Evolutionary conservation across 2,113 vertebrate species (phyloP), one percentile per base, ranked within the genome.

Genomic region (Salvelinus namaycush): DNA sequence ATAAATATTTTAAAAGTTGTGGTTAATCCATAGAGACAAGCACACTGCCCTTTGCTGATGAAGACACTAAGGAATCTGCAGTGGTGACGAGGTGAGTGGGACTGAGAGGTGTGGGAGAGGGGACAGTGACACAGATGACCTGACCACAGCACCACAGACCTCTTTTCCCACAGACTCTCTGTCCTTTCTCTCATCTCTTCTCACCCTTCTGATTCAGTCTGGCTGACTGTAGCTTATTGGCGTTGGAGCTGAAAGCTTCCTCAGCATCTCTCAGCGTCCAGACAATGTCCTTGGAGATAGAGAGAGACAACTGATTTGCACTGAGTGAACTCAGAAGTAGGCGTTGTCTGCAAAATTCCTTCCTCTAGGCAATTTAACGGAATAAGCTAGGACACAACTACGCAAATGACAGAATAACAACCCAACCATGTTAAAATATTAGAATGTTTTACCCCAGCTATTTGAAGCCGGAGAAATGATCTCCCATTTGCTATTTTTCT

Each of bases 401-500:
- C 5, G n/a, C 5, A 69, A 26, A 39, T 22, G 31, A 51, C 27
- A 73, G 51, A 24, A 34, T n/a, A 29, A 59, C 13, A 72, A 67
- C 62, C 39, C 54, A 31, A 7, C 71, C 29, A 0, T 73, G 62
- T 73, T 81, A 68, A 84, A 87, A 73, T 31, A 69, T 20, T 44
- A 27, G 24, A 11, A 44, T 31, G 49, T 48, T 72, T 68, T 29
- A 70, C 13, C 48, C 22, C 0, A 44, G 2, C 9, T 44, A 0
- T 80, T 81, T 6, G 67, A 59, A 64, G 8, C 9, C 39, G 2
- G 39, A 44, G 39, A 11, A 64, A 78, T 83, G 67, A 83, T 84
- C 84, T 79, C 82, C 80, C 74, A 44, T 44, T 11, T 44, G 39
- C 39, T 11, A 79, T 84, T 83, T 84, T 88, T 78, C 1, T 48